A percentile compares a stretch with the other conserved stretches of the same genome.
phyloP scores from a whole-genome alignment of 2,797 vertebrate species.

The Okamejei kenojei region DNA sequence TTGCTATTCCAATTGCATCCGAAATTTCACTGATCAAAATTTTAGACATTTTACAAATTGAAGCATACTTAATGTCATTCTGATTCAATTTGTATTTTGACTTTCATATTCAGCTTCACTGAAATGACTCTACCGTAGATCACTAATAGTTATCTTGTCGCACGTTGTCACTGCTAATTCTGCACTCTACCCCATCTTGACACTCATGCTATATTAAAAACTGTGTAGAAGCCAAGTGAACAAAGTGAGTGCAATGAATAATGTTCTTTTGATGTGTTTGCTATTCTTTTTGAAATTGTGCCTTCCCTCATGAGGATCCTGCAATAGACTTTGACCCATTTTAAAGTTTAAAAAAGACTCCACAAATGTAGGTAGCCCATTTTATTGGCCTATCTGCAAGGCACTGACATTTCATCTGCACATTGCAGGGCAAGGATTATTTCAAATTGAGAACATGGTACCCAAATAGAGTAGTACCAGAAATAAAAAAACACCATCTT shows the following conservation, averaged over 20 bases:
- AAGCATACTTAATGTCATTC: constrained; percentile 13
- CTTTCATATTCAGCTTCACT: not conserved
- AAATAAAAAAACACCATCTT: not conserved
- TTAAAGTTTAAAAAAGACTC: not conserved
- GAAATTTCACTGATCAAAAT: not conserved
- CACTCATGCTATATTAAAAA: not conserved
- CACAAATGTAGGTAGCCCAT: constrained; percentile 3
- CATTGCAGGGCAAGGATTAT: not conserved
- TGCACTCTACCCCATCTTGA: not conserved
- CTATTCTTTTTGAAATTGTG: constrained; percentile 20
- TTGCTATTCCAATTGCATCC: not conserved
- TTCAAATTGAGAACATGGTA: not conserved
- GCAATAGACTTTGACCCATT: constrained; percentile 36
- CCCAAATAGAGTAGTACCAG: not conserved
- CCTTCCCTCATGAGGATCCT: constrained; percentile 19
- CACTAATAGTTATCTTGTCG: not conserved
- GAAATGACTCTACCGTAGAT: not conserved
- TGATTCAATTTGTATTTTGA: not conserved
- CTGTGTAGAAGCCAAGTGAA: not conserved
- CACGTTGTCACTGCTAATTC: not conserved
- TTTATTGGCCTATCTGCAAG: constrained; percentile 26
- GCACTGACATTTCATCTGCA: constrained; percentile 8
- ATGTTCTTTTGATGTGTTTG: not conserved
- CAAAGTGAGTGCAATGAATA: not conserved
- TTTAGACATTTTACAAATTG: not conserved